Evolutionary conservation across 2,113 vertebrate species (phyloP).

Genomic region (Alligator sinensis): DNA sequence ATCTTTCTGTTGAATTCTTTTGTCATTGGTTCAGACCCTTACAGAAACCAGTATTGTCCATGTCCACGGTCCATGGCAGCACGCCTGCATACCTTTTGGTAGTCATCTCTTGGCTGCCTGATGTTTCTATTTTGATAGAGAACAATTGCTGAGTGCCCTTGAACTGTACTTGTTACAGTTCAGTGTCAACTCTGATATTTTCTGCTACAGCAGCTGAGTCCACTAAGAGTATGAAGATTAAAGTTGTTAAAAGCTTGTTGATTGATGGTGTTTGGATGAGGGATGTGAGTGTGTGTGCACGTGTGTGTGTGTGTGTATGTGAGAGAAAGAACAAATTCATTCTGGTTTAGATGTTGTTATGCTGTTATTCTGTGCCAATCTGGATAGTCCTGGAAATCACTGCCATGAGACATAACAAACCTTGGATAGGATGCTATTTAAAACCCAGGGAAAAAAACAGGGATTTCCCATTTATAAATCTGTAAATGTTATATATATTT

Average conservation of each 20-base stretch:
- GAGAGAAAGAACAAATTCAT: background rate
- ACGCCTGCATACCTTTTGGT: background rate
- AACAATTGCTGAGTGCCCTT: constrained; percentile 34
- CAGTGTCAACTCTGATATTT: constrained; percentile 5
- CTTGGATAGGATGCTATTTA: background rate
- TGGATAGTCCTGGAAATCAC: background rate
- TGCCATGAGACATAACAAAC: background rate
- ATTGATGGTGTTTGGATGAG: background rate
- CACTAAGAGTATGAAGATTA: background rate
- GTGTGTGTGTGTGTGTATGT: background rate
- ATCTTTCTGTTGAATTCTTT: background rate
- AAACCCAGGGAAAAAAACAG: background rate
- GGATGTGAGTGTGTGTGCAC: background rate
- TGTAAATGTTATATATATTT: background rate
- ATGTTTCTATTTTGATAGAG: background rate
- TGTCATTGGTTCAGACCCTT: background rate
- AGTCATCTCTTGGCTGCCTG: constrained; percentile 1
- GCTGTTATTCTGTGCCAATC: background rate
- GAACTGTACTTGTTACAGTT: background rate
- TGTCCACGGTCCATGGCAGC: background rate
- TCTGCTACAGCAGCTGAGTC: constrained; percentile 12
- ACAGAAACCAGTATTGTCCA: background rate
- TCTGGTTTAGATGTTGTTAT: background rate
- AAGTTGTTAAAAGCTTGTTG: constrained; percentile 10
- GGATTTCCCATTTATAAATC: background rate